Evolutionary conservation across 2,888 invertebrate species (phyloP), one percentile per base, ranked within the genome.

Genomic region (Nasonovia ribisnigri): DNA sequence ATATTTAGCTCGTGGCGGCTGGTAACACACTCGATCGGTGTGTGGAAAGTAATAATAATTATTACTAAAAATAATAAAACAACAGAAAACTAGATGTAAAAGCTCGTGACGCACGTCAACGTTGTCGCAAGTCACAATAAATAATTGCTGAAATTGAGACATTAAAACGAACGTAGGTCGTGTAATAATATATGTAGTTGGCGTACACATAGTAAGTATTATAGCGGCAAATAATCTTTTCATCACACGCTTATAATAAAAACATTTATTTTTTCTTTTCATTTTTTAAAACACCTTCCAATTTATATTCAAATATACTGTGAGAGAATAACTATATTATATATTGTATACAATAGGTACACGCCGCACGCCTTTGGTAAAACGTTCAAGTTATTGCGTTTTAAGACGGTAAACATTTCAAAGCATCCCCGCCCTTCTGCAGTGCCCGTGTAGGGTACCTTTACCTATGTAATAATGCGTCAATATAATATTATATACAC

Each of bases 251-350:
- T 36, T 77, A 77, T 36, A 77, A 11, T 46, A 77, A 77, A 77
- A 77, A 16, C 3, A 3, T 13, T 77, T 67, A n/a, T 77, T 77
- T 77, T 8, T 16, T 77, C 36, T 36, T 77, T 36, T 77, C 20
- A 6, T 77, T 77, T 77, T 77, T 36, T 77, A 60, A 77, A 77
- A 77, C 77, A 36, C 36, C 36, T 36, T 77, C 20, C 20, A 77
- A 77, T 77, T 77, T 77, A 77, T 77, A 77, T 77, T 77, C 77
- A 77, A 77, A 77, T 77, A 36, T 42, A 54, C 54, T 54, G 20
- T 8, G 2, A 1, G 36, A 77, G 3, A 77, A 77, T 8, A 77
- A 77, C 20, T 6, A 8, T 29, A 60, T 60, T 60, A 67, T 54
- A 54, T 54, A 54, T 54, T 54, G n/a, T 54, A 54, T 77, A 36